These are phyloP conservation scores for Neomonachus schauinslandi DNA, from an alignment of 2,113 vertebrate species.

Conservation along the genomic window DNA sequence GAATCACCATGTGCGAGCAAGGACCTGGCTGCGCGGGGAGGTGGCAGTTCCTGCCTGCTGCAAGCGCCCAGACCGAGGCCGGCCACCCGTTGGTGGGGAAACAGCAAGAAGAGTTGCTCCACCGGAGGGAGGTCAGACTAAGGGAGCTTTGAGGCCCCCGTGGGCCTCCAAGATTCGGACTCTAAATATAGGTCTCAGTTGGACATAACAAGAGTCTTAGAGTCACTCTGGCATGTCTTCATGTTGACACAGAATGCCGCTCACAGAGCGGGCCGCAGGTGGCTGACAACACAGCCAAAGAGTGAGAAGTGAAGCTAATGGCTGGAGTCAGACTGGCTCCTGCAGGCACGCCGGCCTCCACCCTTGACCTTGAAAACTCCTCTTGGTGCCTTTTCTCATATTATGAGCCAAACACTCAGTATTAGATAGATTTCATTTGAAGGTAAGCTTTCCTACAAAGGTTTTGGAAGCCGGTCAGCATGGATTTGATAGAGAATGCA, in stretches of 20 bases:
- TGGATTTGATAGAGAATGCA: too few species aligned
- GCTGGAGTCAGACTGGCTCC: too few species aligned
- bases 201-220: neutral
- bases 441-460: neutral
- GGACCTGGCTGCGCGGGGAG: rapidly evolving
- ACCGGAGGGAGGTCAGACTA: neutral
- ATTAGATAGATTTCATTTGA: neutral
- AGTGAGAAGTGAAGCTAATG: neutral
- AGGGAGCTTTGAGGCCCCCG: neutral
- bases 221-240: neutral
- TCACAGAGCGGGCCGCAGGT: neutral
- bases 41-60: neutral
- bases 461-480: neutral
- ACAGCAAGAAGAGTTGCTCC: neutral
- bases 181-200: neutral
- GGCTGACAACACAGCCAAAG: neutral
- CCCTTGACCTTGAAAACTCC: neutral
- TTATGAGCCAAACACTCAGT: neutral
- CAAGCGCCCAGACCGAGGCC: neutral
- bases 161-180: neutral
- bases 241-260: neutral
- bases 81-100: rapidly evolving
- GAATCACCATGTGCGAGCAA: neutral
- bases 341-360: rapidly evolving
- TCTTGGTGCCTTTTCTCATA: neutral